Percentiles rank a stretch among this genome's conserved stretches.
Evolutionary conservation across 2,888 invertebrate genomes (phyloP).

Genomic region (Papilio protenor): DNA sequence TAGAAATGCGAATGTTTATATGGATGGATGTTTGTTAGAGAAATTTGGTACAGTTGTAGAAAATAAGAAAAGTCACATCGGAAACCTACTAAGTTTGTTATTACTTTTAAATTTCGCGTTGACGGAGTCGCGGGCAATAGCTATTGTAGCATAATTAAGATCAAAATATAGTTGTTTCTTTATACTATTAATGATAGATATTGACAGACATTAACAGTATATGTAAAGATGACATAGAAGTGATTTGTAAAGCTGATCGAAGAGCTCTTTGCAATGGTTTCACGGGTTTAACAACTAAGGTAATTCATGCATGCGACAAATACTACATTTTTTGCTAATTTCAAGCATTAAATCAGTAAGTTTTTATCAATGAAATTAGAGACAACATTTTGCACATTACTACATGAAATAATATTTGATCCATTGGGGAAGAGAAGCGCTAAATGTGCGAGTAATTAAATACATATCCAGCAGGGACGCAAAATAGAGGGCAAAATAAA

Average conservation of each 20-base stretch:
- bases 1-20: too few relatives aligned
- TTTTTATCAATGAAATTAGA: neutral
- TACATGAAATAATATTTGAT: neutral
- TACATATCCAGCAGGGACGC: neutral
- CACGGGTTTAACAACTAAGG: conserved; percentile 16
- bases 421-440: neutral
- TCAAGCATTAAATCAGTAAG: neutral
- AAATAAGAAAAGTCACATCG: too few relatives aligned
- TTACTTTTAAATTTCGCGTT: too few relatives aligned
- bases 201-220: conserved; percentile 2
- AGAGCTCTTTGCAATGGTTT: conserved; percentile 32
- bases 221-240: conserved; percentile 26
- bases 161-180: neutral
- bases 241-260: conserved; percentile 5
- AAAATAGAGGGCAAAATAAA: conserved; percentile 1
- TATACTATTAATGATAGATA: too few relatives aligned
- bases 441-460: conserved; percentile 5
- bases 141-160: neutral
- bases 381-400: neutral
- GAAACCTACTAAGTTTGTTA: too few relatives aligned
- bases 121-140: too few relatives aligned
- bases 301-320: neutral
- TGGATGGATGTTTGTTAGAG: too few relatives aligned
- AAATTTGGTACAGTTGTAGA: too few relatives aligned
- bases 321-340: neutral